Evolutionary conservation across 2,113 vertebrate genomes (phyloP).

Genomic region (Eublepharis macularius): DNA sequence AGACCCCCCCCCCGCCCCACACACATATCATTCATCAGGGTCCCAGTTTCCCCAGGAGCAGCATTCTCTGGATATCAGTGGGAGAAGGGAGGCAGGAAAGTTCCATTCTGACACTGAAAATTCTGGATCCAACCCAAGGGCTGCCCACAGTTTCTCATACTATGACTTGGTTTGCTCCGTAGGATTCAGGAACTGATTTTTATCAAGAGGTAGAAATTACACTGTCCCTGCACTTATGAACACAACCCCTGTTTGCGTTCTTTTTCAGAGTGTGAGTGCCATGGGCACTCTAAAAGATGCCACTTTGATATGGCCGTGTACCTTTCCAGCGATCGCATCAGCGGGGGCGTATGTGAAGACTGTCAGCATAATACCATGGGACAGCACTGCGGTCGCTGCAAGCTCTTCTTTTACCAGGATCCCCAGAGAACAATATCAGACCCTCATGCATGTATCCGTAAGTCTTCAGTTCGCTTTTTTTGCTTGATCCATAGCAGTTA

Average conservation of each 20-base stretch:
- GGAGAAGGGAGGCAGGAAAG: no score
- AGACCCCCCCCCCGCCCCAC: no score
- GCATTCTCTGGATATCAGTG: no score
- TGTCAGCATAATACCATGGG: constrained; percentile 82
- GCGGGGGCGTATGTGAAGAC: constrained; percentile 84
- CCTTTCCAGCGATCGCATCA: constrained; percentile 66
- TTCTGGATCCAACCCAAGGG: not conserved
- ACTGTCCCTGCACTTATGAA: not conserved
- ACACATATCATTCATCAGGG: no score
- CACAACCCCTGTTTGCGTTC: not conserved
- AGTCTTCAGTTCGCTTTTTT: constrained; percentile 22
- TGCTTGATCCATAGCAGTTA: no score
- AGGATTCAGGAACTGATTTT: not conserved
- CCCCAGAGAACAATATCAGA: constrained; percentile 72
- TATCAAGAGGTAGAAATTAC: not conserved
- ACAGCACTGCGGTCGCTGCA: constrained; percentile 82
- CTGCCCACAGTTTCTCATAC: not conserved
- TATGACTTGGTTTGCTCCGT: not conserved
- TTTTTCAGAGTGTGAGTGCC: constrained; percentile 82
- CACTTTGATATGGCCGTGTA: constrained; percentile 79
- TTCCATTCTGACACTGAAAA: no score
- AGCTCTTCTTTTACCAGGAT: constrained; percentile 78
- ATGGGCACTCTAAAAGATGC: constrained; percentile 83
- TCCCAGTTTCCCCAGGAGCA: no score
- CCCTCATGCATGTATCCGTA: constrained; percentile 77